These are phyloP conservation scores for Magallana nippona DNA, from an alignment of 2,888 invertebrate genomes.

Conservation along the genomic window DNA sequence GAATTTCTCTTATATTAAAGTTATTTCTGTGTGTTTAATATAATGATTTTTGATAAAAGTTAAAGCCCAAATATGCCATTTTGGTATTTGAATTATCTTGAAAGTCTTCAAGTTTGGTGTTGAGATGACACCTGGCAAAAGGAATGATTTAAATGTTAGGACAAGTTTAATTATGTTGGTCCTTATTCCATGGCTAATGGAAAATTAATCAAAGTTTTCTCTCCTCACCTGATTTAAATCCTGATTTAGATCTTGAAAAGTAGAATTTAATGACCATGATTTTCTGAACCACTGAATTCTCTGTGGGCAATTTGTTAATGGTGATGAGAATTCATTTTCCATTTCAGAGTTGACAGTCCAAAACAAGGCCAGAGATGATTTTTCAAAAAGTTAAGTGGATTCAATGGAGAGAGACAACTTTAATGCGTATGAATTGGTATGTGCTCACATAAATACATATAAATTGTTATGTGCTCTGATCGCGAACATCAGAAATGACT, in stretches of 20 bases:
- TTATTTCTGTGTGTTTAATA: not conserved
- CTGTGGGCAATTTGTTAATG: not conserved
- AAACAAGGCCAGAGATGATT: not conserved
- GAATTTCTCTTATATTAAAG: not conserved
- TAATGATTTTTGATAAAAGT: conserved; percentile 11
- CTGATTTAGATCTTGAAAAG: not conserved
- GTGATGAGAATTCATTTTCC: not conserved
- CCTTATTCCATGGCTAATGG: not conserved
- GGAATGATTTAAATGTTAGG: not conserved
- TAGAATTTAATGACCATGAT: conserved; percentile 20
- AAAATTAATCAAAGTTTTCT: not conserved
- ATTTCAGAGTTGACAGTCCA: not conserved
- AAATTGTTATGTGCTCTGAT: not conserved
- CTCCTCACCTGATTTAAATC: not conserved
- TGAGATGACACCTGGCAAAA: conserved; percentile 7
- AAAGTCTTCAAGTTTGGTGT: not conserved
- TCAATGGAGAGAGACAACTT: not conserved
- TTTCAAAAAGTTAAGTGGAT: not conserved
- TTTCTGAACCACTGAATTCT: conserved; percentile 2
- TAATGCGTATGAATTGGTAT: not conserved
- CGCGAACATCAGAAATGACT: not conserved
- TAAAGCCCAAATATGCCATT: not conserved
- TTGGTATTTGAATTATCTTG: conserved; percentile 30
- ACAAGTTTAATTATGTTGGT: not conserved
- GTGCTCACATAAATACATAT: not conserved